phyloP scores from a whole-genome alignment of 2,888 invertebrate species.

The Cepaea hortensis region DNA sequence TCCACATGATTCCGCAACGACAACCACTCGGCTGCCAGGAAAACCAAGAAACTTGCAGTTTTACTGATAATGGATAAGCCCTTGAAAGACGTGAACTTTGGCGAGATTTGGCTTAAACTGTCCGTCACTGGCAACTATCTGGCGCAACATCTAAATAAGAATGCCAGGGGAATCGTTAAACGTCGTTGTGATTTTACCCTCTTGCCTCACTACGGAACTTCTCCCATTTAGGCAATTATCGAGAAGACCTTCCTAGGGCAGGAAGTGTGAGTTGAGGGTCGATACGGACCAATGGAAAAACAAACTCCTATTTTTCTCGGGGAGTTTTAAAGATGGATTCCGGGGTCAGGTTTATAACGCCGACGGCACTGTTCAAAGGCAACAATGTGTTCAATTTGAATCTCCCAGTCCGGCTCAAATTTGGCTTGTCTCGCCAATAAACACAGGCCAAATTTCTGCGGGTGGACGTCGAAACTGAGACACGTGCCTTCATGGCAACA shows the following conservation, averaged over 20 bases:
- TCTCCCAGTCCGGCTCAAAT: conserved; percentile 30
- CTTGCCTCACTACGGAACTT: not conserved
- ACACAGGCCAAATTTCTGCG: conserved; percentile 44
- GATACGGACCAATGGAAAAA: conserved; percentile 12
- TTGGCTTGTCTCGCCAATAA: conserved; percentile 42
- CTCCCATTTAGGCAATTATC: conserved; percentile 36
- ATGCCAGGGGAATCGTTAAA: conserved; percentile 43
- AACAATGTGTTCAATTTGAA: conserved; percentile 46
- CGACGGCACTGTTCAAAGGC: conserved; percentile 32
- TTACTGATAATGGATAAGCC: not conserved
- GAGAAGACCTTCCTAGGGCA: conserved; percentile 10
- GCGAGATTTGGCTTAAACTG: conserved; percentile 1
- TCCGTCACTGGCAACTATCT: conserved; percentile 3
- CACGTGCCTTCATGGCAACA: conserved; percentile 43
- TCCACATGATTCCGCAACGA: not conserved
- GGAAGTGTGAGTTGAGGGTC: conserved; percentile 1
- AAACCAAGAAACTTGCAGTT: not conserved
- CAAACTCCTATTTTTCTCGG: conserved; percentile 24
- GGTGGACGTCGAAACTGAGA: conserved; percentile 28
- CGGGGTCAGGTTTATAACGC: not conserved
- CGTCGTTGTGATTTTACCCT: conserved; percentile 22
- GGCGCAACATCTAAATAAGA: conserved; percentile 35
- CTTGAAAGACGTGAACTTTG: not conserved
- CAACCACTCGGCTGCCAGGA: not conserved
- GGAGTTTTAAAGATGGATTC: conserved; percentile 24